phyloP scores from a whole-genome alignment of 2,113 vertebrate species.

The Lanius ludovicianus region DNA sequence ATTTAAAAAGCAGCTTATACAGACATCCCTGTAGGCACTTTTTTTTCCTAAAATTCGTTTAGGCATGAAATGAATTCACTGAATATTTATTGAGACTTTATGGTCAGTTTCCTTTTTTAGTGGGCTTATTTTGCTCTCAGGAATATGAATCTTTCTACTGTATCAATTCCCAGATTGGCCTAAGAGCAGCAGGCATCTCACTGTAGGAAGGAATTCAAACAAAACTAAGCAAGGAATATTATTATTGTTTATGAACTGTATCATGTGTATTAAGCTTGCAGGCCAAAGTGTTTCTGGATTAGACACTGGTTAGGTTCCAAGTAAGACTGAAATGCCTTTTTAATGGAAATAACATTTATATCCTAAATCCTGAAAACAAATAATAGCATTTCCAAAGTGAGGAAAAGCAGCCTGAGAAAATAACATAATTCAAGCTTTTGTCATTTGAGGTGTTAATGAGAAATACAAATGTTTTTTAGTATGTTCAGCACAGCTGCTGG shows the following conservation, averaged over 20 bases:
- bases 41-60: slow-evolving; percentile 18
- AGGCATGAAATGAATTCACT: slow-evolving; percentile 64
- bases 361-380: not conserved
- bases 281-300: not conserved
- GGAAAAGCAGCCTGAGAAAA: not conserved
- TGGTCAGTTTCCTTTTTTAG: slow-evolving; percentile 57
- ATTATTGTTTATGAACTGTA: slow-evolving; percentile 29
- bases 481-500: not conserved
- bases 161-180: not conserved
- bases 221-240: slow-evolving; percentile 18
- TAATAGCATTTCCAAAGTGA: not conserved
- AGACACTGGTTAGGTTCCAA: slow-evolving; percentile 1
- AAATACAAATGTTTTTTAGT: slow-evolving; percentile 22
- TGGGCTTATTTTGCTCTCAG: slow-evolving; percentile 53
- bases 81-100: slow-evolving; percentile 70
- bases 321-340: not conserved
- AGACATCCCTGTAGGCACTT: slow-evolving; percentile 50
- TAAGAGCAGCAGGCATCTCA: not conserved
- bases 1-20: slow-evolving; percentile 57
- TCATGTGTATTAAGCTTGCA: not conserved
- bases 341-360: slow-evolving; percentile 3
- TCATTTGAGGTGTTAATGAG: slow-evolving; percentile 10
- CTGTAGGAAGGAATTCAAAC: slow-evolving; percentile 8
- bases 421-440: not conserved
- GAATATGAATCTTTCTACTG: slow-evolving; percentile 34